Evolutionary conservation across 2,113 vertebrate species (phyloP).

Genomic region (Oxygymnocypris stewartii): DNA sequence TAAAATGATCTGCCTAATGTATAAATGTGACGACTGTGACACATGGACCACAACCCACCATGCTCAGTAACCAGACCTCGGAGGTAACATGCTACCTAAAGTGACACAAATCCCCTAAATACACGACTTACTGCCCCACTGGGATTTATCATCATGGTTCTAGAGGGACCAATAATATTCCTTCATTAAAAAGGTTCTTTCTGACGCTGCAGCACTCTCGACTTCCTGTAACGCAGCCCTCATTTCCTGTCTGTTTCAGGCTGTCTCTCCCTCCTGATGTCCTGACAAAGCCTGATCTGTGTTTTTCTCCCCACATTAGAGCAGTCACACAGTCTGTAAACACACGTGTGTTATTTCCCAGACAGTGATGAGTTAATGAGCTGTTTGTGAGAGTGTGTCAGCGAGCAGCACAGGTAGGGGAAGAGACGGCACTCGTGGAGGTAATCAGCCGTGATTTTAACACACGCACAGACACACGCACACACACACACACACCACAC

Average conservation of each 20-base stretch:
- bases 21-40: not conserved
- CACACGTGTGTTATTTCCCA: constrained; percentile 64
- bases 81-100: not conserved
- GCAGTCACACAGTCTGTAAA: constrained; percentile 63
- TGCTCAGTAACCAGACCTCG: not conserved
- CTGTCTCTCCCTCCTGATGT: not conserved
- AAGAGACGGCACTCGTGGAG: constrained; percentile 60
- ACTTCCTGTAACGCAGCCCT: not conserved
- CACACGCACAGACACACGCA: constrained; percentile 15
- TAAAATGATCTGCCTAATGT: not conserved
- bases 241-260: not conserved
- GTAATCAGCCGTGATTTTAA: constrained; percentile 74
- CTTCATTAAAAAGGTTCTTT: too few species aligned
- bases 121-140: too few species aligned
- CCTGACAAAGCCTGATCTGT: not conserved
- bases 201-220: too few species aligned
- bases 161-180: too few species aligned
- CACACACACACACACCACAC: constrained; percentile 23
- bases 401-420: constrained; percentile 44
- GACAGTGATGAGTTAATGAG: constrained; percentile 69
- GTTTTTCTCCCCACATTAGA: not conserved
- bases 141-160: too few species aligned
- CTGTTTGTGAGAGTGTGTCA: constrained; percentile 31
- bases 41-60: not conserved
- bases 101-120: not conserved